Evolutionary conservation across 2,113 vertebrate genomes (phyloP).

Genomic region (Sprattus sprattus): DNA sequence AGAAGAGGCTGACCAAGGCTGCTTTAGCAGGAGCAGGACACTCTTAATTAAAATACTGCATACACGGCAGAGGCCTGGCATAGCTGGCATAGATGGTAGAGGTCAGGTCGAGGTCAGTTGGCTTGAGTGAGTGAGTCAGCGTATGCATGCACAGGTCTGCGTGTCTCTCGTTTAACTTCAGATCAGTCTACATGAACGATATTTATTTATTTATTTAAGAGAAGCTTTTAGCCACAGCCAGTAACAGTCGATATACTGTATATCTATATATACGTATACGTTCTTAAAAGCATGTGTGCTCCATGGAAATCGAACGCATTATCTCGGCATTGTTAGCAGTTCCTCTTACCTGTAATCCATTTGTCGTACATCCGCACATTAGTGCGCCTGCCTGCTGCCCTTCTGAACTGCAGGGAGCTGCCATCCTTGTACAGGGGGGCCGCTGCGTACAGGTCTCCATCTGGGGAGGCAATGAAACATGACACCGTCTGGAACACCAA

Average conservation of each 20-base stretch:
- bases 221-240: neutral
- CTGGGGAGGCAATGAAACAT: conserved; percentile 51
- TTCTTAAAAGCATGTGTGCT: neutral
- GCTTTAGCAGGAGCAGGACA: neutral
- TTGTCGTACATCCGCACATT: conserved; percentile 69
- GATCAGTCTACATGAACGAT: too few relatives aligned
- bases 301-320: neutral
- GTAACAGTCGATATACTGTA: too few relatives aligned
- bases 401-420: conserved; percentile 66
- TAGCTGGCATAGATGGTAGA: neutral
- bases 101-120: neutral
- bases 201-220: neutral
- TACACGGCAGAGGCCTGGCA: neutral
- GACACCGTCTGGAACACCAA: neutral
- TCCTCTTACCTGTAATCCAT: conserved; percentile 66
- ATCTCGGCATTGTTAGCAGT: neutral
- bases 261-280: neutral
- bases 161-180: neutral
- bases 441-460: conserved; percentile 70
- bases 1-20: neutral
- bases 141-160: neutral
- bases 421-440: conserved; percentile 64
- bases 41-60: neutral
- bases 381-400: conserved; percentile 57
- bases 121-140: neutral